A percentile compares a stretch with the other conserved stretches of the same genome.
Conservation (phyloP, 92 coral and sea anemone genomes). For the Epizoanthus illoricatus region DNA sequence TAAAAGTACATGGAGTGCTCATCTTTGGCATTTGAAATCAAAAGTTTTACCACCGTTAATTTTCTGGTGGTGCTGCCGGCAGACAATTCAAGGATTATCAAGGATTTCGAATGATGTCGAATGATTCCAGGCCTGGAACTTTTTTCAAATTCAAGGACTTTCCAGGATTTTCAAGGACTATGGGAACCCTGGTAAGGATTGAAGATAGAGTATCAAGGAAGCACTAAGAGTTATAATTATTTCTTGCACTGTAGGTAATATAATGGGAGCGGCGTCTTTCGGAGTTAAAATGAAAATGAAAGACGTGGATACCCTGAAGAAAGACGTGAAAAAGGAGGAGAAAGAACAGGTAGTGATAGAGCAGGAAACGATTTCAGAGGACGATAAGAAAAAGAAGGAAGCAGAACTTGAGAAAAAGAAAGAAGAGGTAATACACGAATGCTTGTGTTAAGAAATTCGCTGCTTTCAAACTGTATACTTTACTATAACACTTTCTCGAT, state of each 20-base stretch:
- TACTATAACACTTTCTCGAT: no score
- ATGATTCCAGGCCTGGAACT: background rate
- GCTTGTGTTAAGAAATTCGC: background rate
- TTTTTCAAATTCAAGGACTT: no score
- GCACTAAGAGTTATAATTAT: background rate
- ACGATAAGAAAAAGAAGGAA: slow-evolving; percentile 8
- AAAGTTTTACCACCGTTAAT: no score
- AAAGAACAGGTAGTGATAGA: slow-evolving; percentile 3
- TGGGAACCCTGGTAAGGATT: background rate
- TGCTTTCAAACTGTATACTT: background rate
- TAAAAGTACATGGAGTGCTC: no score
- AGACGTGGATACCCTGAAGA: background rate
- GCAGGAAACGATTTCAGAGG: background rate
- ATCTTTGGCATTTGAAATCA: no score
- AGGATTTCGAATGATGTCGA: background rate
- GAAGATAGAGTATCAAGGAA: no score
- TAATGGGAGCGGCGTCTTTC: slow-evolving; percentile 11
- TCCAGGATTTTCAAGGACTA: background rate
- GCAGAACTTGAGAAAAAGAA: slow-evolving; percentile 8
- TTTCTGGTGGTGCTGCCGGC: no score
- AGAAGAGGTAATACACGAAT: slow-evolving; percentile 1
- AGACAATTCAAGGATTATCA: no score
- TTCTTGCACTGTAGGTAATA: background rate
- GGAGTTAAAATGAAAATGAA: slow-evolving; percentile 24
- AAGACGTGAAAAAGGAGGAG: background rate